Conservation (phyloP, 92 coral and sea anemone genomes). For the Siderastrea siderea region DNA sequence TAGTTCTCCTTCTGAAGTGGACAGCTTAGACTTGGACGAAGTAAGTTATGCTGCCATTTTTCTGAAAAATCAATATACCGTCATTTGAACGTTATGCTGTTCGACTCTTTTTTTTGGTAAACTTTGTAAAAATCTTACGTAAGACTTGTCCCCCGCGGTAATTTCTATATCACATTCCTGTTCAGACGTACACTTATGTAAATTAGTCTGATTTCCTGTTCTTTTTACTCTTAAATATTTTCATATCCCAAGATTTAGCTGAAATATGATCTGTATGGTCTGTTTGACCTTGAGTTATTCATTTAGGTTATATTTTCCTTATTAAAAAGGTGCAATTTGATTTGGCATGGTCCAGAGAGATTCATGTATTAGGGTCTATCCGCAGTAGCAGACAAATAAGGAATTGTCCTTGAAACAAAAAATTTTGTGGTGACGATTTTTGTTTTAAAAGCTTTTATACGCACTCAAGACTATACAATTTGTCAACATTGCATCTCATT, state of each 20-base stretch:
- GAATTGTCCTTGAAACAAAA: too few species aligned
- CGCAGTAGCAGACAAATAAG: too few species aligned
- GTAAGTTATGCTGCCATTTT: conserved; percentile 16
- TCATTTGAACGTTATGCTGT: not conserved
- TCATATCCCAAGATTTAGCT: not conserved
- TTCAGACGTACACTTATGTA: not conserved
- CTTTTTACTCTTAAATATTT: not conserved
- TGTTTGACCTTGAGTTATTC: not conserved
- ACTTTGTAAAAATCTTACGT: not conserved
- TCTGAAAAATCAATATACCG: not conserved
- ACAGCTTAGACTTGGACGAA: conserved; percentile 49
- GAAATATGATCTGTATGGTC: not conserved
- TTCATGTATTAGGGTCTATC: too few species aligned
- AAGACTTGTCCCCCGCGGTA: not conserved
- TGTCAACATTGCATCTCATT: too few species aligned
- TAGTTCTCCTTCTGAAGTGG: conserved; percentile 54
- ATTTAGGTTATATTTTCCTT: not conserved
- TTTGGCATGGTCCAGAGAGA: not conserved
- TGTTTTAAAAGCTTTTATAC: too few species aligned
- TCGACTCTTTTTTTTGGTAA: not conserved
- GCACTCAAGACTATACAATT: too few species aligned
- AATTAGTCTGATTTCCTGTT: not conserved
- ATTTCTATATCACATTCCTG: not conserved
- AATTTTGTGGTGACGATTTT: too few species aligned
- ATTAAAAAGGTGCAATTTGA: not conserved